Conservation (phyloP, 92 coral and sea anemone genomes). For the Heteractis magnifica region DNA sequence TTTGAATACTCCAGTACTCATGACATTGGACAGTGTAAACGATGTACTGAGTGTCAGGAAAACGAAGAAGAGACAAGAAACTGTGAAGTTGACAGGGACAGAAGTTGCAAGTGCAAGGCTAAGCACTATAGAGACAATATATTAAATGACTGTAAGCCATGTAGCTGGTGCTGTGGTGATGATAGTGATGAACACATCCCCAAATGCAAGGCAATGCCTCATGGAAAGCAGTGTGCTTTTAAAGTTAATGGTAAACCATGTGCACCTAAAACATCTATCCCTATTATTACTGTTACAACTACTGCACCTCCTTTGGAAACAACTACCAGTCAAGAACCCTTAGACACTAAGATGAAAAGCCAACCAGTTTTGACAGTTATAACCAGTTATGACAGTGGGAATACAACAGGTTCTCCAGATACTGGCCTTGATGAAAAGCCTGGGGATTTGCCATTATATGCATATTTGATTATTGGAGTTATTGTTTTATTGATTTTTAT, state of each 20-base stretch:
- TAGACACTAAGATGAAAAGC: too few relatives aligned
- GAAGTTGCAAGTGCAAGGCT: background rate
- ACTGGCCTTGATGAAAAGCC: too few relatives aligned
- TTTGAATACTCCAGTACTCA: background rate
- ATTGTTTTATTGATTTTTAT: too few relatives aligned
- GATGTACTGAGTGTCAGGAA: background rate
- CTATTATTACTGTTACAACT: background rate
- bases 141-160: background rate
- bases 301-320: background rate
- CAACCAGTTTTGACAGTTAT: too few relatives aligned
- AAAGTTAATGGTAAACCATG: background rate
- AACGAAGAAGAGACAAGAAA: constrained; percentile 2
- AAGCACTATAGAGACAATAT: background rate
- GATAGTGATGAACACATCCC: background rate
- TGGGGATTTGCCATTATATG: too few relatives aligned
- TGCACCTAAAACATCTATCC: background rate
- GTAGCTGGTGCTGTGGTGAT: background rate
- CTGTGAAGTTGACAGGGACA: background rate
- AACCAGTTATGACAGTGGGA: too few relatives aligned
- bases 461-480: too few relatives aligned
- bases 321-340: background rate
- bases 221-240: background rate
- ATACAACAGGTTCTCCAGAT: too few relatives aligned
- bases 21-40: constrained; percentile 8
- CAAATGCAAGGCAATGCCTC: background rate